Evolutionary conservation across 1,140 invertebrate species (phyloP), one percentile per base, ranked within the genome.

Genomic region (Lysiphlebus fabarum): DNA sequence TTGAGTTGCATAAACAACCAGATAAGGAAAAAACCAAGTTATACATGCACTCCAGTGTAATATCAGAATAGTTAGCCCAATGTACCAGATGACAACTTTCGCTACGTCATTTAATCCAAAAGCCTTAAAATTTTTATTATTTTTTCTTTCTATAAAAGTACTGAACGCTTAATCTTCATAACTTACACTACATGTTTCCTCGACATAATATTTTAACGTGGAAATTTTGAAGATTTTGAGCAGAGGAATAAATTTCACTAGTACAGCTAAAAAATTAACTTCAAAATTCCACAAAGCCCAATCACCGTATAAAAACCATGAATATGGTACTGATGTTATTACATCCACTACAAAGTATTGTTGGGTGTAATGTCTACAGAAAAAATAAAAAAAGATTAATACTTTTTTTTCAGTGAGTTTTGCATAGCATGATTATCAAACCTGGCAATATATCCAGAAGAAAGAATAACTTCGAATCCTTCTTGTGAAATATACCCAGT

Each of bases 41-140:
- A 73, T 9, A 53, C 74, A 76, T 4, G 71, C 67, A 48, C 64
- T 64, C 74, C 72, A 76, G 43, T 76, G 74, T 57, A 72, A 65
- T 43, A 74, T 66, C 14, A 76, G 53, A 36, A 63, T 6, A 6
- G 70, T 69, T 11, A 73, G 43, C 6, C 67, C 10, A 34, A 55
- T n/a, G 0, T 74, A 12, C 71, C 72, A 76, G 34, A 73, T 56
- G 1, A 34, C 59, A 6, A 63, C 55, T 6, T 70, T 64, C n/a
- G 48, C 14, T 33, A 58, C 43, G 36, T 65, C 60, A 11, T 65
- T 58, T 40, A 64, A 38, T 33, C 62, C 44, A 34, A 62, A 69
- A 38, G 10, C 64, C 34, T 7, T 14, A 40, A 33, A 42, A 10
- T 48, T 6, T 10, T 43, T 10, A 50, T 57, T 8, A 49, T 40